Base-by-base conservation (phyloP, 2,888 invertebrate genomes). In the Oligia strigilis region DNA sequence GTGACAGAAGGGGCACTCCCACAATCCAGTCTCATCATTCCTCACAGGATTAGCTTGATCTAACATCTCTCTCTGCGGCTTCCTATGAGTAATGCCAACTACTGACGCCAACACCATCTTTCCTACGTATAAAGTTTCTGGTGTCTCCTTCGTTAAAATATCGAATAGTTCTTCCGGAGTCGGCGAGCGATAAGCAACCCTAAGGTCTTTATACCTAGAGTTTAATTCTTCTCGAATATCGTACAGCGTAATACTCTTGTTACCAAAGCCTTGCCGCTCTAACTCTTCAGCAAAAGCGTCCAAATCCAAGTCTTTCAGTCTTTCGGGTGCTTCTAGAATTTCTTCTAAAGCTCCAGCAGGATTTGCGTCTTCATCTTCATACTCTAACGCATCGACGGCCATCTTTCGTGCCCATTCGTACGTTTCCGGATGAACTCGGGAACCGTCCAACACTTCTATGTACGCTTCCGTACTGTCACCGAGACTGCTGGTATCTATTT, bases 361-460 rank as follows among this genome's bases (percentile, higher is more conserved):
- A 95, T 99, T 99, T 0, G 98, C 98, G 89, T 99, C 99, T 93
- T 99, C 99, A 92, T 99, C 99, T 92, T 99, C 99, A 91, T 99
- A 99, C 91, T 99, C 99, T 71, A 99, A 96, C 1, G 99, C 99
- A 95, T 99, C 99, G 0, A 99, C 99, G 0, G 99, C 99, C 99
- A 99, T 99, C 96, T 99, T 99, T 65, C 99, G 97, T 0, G 99
- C 99, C 99, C 99, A 99, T 93, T 99, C 99, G 94, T 99, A 99
- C 0, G 99, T 99, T 97, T 99, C 99, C 0, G 99, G 99, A 96
- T 99, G 99, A 0, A 99, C 99, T 89, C 99, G 97, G 0, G 99
- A 99, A 0, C 99, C 99, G 93, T 99, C 99, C 75, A 99, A 96
- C 2, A 99, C 99, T 97, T 99, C 98, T 0, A 99, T 99, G 91